These are phyloP conservation scores for Spea bombifrons DNA, from an alignment of 2,113 vertebrate genomes.

Conservation along the genomic window DNA sequence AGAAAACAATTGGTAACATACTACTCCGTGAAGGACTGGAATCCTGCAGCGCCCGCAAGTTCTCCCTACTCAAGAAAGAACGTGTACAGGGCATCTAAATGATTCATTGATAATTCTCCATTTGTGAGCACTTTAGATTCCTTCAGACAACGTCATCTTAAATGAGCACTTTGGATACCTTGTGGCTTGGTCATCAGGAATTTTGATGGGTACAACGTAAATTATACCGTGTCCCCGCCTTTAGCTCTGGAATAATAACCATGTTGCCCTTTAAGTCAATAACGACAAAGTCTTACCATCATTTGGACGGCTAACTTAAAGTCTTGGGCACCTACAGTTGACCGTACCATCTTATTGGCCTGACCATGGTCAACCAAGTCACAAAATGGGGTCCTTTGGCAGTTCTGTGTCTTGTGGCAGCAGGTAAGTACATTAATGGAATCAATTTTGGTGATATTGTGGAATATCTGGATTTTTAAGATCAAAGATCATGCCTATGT, in stretches of 20 bases:
- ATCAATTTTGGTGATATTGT: background rate
- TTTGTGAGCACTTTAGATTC: no score
- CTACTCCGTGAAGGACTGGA: no score
- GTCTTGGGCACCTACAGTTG: background rate
- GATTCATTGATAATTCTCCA: no score
- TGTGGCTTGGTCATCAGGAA: background rate
- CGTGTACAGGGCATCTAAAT: no score
- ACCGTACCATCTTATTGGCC: background rate
- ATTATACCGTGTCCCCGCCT: background rate
- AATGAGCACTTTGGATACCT: constrained; percentile 9
- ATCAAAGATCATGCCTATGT: no score
- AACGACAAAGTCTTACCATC: background rate
- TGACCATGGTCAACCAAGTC: background rate
- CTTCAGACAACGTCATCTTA: no score
- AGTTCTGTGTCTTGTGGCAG: background rate
- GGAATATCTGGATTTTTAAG: no score
- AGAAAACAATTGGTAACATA: no score
- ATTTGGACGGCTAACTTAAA: background rate
- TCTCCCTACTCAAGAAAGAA: no score
- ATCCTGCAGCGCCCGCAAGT: no score
- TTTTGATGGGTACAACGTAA: background rate
- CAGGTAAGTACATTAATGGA: background rate
- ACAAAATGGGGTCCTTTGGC: background rate
- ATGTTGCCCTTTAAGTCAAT: background rate
- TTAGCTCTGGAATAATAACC: background rate